Evolutionary conservation across 1,140 invertebrate genomes (phyloP).

Genomic region (Hycleus cichorii): DNA sequence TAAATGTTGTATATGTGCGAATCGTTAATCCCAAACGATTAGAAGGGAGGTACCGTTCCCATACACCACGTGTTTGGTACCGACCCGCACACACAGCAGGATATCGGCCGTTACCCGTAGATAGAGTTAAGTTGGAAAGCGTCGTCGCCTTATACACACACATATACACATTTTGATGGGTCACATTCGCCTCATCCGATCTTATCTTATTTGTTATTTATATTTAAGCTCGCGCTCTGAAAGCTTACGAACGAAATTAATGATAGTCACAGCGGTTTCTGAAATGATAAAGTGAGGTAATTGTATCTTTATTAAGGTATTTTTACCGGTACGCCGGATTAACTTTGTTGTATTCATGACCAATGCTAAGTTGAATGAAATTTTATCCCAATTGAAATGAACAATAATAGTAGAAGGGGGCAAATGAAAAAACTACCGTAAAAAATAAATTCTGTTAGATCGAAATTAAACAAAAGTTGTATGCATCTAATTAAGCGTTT

Average conservation of each 20-base stretch:
- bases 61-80: slow-evolving; percentile 17
- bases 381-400: too few species aligned
- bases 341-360: not conserved
- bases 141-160: slow-evolving; percentile 18
- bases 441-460: too few species aligned
- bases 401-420: too few species aligned
- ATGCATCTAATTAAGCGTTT: too few species aligned
- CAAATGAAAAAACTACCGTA: too few species aligned
- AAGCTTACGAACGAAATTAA: slow-evolving; percentile 30
- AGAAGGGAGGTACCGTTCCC: slow-evolving; percentile 19
- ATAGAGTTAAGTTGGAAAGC: slow-evolving; percentile 20
- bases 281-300: slow-evolving; percentile 30
- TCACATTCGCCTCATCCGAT: slow-evolving; percentile 24
- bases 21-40: slow-evolving; percentile 10
- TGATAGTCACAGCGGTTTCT: slow-evolving; percentile 28
- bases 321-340: slow-evolving; percentile 13
- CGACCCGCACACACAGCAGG: slow-evolving; percentile 9
- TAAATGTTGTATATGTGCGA: not conserved
- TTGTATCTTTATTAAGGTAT: slow-evolving; percentile 32
- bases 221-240: slow-evolving; percentile 28
- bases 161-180: slow-evolving; percentile 4
- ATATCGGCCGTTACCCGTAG: slow-evolving; percentile 18
- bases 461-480: too few species aligned
- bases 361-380: too few species aligned
- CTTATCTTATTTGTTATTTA: slow-evolving; percentile 30